Conservation (phyloP, 2,888 invertebrate genomes). For the Watsonalla binaria region DNA sequence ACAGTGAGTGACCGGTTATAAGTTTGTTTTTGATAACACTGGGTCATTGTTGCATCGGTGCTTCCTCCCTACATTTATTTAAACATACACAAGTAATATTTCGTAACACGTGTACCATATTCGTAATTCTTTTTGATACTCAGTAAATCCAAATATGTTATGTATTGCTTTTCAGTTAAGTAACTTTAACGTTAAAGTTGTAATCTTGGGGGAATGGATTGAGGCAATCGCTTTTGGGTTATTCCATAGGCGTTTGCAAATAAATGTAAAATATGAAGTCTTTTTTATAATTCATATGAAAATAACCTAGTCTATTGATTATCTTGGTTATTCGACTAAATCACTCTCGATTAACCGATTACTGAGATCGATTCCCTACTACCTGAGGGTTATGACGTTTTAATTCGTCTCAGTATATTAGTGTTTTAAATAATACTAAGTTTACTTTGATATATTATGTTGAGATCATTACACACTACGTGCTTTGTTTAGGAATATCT, state of each 20-base stretch:
- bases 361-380: too few species aligned
- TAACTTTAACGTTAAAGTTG: too few species aligned
- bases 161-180: too few species aligned
- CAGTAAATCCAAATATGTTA: too few species aligned
- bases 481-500: constrained; percentile 21
- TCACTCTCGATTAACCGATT: background rate
- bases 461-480: constrained; percentile 21
- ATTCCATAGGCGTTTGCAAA: too few species aligned
- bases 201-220: too few species aligned
- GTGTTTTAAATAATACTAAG: constrained; percentile 1
- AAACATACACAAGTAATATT: background rate
- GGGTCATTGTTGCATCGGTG: background rate
- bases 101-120: background rate
- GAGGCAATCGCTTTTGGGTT: too few species aligned
- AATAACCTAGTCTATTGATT: too few species aligned
- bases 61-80: background rate
- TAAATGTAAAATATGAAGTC: too few species aligned
- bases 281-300: too few species aligned
- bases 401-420: background rate
- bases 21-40: constrained; percentile 2
- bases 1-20: constrained; percentile 1
- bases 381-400: too few species aligned
- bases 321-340: background rate
- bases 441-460: constrained; percentile 4
- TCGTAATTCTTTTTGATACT: too few species aligned